Conservation (phyloP, 2,797 vertebrate genomes). For the Gymnothorax reevesii region DNA sequence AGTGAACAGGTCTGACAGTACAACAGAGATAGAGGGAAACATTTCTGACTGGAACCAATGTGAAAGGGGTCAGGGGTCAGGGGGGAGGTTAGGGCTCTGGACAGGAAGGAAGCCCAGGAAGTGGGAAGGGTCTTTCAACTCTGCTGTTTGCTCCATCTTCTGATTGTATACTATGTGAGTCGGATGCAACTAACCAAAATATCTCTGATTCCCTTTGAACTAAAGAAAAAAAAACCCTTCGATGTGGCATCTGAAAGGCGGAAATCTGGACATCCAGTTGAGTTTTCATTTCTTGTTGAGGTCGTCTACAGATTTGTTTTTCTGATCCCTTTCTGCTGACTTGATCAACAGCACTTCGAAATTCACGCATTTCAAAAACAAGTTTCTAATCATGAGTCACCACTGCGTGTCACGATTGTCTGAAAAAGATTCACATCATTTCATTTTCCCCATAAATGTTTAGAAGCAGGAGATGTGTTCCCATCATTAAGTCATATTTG, state of each 20-base stretch:
- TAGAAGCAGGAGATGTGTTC: too few relatives aligned
- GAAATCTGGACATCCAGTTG: background rate
- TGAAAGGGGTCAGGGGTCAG: background rate
- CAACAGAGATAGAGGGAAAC: background rate
- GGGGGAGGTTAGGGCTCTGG: background rate
- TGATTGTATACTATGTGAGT: background rate
- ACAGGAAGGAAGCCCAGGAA: conserved; percentile 5
- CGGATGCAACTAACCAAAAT: background rate
- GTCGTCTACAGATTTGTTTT: background rate
- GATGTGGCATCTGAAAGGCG: background rate
- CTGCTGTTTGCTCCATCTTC: background rate
- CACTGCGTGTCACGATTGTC: too few relatives aligned
- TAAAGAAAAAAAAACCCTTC: background rate
- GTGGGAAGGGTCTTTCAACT: background rate
- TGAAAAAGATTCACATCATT: too few relatives aligned
- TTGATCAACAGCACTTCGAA: background rate
- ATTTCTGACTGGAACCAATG: background rate
- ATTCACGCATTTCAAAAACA: too few relatives aligned
- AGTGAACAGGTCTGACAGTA: background rate
- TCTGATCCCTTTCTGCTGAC: background rate
- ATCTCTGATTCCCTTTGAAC: background rate
- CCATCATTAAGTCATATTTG: too few relatives aligned
- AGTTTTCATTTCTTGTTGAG: background rate
- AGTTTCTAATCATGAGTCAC: too few relatives aligned
- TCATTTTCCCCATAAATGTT: too few relatives aligned